phyloP scores from a whole-genome alignment of 2,888 invertebrate genomes.

The Liposcelis brunnea region DNA sequence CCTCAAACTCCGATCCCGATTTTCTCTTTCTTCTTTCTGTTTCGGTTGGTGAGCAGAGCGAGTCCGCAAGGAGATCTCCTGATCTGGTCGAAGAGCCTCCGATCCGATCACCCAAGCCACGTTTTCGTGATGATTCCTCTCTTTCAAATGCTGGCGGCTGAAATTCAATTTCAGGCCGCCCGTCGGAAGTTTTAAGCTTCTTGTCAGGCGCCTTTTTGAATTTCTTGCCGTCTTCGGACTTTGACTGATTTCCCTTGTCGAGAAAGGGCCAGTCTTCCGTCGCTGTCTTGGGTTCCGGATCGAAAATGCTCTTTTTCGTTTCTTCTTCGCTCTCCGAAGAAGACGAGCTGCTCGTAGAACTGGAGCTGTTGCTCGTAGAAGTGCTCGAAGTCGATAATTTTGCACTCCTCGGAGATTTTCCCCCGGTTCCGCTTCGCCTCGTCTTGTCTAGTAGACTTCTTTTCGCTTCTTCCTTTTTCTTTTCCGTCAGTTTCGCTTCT shows the following conservation, averaged over 20 bases:
- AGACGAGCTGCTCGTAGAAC: slow-evolving; percentile 30
- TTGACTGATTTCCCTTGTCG: slow-evolving; percentile 55
- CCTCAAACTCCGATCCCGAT: slow-evolving; percentile 20
- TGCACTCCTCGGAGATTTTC: slow-evolving; percentile 19
- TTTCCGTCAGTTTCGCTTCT: slow-evolving; percentile 14
- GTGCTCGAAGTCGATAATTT: slow-evolving; percentile 33
- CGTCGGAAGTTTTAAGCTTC: slow-evolving; percentile 73
- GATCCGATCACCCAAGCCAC: slow-evolving; percentile 41
- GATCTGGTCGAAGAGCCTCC: slow-evolving; percentile 40
- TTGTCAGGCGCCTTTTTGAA: slow-evolving; percentile 53
- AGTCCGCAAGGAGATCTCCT: slow-evolving; percentile 14
- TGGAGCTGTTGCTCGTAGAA: slow-evolving; percentile 29
- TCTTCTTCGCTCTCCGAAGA: slow-evolving; percentile 40
- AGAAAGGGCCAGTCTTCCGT: slow-evolving; percentile 56
- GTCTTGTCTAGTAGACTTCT: slow-evolving; percentile 17
- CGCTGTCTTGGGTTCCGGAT: slow-evolving; percentile 12
- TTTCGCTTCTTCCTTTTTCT: slow-evolving; percentile 17
- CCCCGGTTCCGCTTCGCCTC: slow-evolving; percentile 14
- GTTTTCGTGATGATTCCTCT: slow-evolving; percentile 42
- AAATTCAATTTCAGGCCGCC: slow-evolving; percentile 53
- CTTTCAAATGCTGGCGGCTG: slow-evolving; percentile 55
- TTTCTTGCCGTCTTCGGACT: slow-evolving; percentile 27
- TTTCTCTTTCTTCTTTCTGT: slow-evolving; percentile 26
- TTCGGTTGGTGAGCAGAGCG: slow-evolving; percentile 17
- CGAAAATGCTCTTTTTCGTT: slow-evolving; percentile 17